A percentile compares a stretch with the other conserved stretches of the same genome.
Evolutionary conservation across 2,888 invertebrate genomes (phyloP).

Genomic region (Cerastoderma edule): DNA sequence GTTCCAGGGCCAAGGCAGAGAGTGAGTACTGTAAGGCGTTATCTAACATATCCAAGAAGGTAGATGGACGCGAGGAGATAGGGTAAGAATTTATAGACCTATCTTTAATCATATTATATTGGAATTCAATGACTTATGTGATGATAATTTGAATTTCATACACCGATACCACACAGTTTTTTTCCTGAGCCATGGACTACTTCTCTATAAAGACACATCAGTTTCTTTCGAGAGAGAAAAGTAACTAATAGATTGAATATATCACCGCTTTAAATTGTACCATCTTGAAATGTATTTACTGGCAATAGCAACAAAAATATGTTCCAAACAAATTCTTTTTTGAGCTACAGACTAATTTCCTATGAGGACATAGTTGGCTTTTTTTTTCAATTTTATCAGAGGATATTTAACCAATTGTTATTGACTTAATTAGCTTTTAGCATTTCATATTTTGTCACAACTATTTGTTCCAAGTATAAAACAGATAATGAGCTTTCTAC

Average conservation of each 20-base stretch:
- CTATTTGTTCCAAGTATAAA: too few relatives aligned
- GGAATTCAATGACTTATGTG: background rate
- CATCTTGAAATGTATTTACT: too few relatives aligned
- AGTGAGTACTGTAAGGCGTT: slow-evolving; percentile 48
- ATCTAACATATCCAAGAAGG: slow-evolving; percentile 38
- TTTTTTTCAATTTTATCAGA: too few relatives aligned
- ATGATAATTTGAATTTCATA: background rate
- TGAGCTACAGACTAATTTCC: too few relatives aligned
- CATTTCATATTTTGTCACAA: too few relatives aligned
- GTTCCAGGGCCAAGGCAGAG: slow-evolving; percentile 54
- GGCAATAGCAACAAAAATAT: too few relatives aligned
- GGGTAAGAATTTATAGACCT: slow-evolving; percentile 31
- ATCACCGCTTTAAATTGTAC: background rate
- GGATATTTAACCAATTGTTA: too few relatives aligned
- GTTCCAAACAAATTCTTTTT: too few relatives aligned
- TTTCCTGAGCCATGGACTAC: background rate
- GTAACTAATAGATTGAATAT: background rate
- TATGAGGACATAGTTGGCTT: too few relatives aligned
- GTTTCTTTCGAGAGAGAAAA: background rate
- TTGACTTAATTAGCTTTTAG: too few relatives aligned
- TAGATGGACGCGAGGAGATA: slow-evolving; percentile 52
- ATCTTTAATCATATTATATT: background rate
- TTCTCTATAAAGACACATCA: background rate
- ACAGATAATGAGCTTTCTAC: too few relatives aligned
- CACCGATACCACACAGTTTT: background rate